Evolutionary conservation across 2,888 invertebrate species (phyloP).

Genomic region (Iselma pallidipennis): DNA sequence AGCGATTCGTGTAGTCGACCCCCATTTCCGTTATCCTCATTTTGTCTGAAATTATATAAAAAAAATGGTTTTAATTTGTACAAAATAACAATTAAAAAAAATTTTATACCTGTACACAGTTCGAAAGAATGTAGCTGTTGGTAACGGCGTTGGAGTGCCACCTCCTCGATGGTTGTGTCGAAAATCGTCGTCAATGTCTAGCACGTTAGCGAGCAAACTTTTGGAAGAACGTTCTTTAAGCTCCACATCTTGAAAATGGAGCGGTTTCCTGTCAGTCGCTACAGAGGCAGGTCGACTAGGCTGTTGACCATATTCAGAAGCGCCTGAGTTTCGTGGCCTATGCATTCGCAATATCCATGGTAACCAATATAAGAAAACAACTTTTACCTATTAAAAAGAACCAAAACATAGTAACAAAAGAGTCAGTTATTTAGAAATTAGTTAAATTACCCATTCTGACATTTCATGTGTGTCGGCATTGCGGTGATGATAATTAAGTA

Average conservation of each 20-base stretch:
- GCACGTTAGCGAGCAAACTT: constrained; percentile 93
- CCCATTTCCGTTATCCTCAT: constrained; percentile 59
- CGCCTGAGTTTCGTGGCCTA: constrained; percentile 59
- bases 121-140: constrained; percentile 70
- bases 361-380: constrained; percentile 95
- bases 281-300: constrained; percentile 64
- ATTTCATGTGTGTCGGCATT: constrained; percentile 96
- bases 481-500: constrained; percentile 97
- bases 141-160: constrained; percentile 60
- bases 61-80: neutral
- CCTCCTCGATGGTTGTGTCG: constrained; percentile 77
- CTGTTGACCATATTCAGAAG: constrained; percentile 51
- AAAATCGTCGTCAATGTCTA: constrained; percentile 97
- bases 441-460: constrained; percentile 89
- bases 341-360: constrained; percentile 97
- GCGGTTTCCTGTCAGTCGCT: constrained; percentile 52
- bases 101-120: constrained; percentile 70
- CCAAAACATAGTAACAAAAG: neutral
- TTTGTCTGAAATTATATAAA: constrained; percentile 47
- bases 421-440: neutral
- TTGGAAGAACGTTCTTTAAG: constrained; percentile 76
- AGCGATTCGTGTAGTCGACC: constrained; percentile 75
- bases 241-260: constrained; percentile 56
- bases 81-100: neutral
- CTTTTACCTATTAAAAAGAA: constrained; percentile 69